Evolutionary conservation across 1,140 invertebrate species (phyloP), one percentile per base, ranked within the genome.

Genomic region (Rhynchophorus ferrugineus): DNA sequence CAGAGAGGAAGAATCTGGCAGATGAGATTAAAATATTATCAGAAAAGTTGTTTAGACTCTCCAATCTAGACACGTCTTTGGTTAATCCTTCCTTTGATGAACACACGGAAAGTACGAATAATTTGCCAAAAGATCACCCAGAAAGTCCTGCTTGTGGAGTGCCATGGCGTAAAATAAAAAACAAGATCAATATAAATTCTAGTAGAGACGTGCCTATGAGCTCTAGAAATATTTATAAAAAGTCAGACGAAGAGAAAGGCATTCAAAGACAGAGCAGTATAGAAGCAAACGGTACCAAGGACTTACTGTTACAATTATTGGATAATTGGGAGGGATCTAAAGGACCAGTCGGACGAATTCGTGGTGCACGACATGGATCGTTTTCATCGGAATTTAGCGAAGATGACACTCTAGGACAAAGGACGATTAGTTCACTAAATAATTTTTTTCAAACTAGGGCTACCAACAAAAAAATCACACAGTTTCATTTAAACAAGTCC

Each of bases 11-110:
- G 22, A 83, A 83, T 65, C 69, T 84, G 50, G 85, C 85, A 1
- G 85, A 88, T 56, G 86, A 90, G 67, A 89, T 89, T 33, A 81
- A 85, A 33, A 85, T 85, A 67, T 61, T 90, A 0, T 83, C 83
- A 0, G 84, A 89, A 61, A 85, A 86, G 64, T 67, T 89, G 16
- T 83, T 82, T 21, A 81, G 79, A 69, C 64, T 83, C n/a, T 81
- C 81, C 0, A 80, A 80, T 29, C 83, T 87, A 65, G 73, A 79
- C 57, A 75, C 78, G 57, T 72, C 79, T 71, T 58, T 83, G 62
- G 62, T 56, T 14, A 52, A 56, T 16, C 20, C 34, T 35, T 24
- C 16, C 17, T 8, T 18, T 38, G 3, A 16, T 29, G 2, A 47
- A 54, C 16, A 44, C 2, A 9, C 39, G n/a, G 44, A 43, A 33